Percentiles rank a stretch among this genome's conserved stretches.
These are phyloP conservation scores for Caenorhabditis sp. DNA, from an alignment of 2,888 invertebrate species.

Conservation along the genomic window DNA sequence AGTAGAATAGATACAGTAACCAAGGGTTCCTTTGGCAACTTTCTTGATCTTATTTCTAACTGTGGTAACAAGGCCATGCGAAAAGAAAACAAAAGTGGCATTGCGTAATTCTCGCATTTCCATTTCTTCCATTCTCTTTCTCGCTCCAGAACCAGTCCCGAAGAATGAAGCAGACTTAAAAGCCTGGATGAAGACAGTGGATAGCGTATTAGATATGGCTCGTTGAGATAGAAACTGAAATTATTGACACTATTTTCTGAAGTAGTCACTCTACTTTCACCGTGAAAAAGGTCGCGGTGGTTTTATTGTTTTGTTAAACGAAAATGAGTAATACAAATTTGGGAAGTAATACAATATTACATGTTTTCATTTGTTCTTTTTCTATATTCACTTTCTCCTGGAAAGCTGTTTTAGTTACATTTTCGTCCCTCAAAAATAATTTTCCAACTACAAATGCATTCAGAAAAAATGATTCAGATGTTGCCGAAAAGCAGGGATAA, in stretches of 20 bases:
- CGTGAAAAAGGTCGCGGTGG: background rate
- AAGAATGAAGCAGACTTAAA: slow-evolving; percentile 12
- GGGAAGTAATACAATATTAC: background rate
- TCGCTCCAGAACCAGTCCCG: slow-evolving; percentile 48
- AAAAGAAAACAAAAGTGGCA: slow-evolving; percentile 32
- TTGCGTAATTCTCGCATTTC: slow-evolving; percentile 41
- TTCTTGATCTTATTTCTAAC: slow-evolving; percentile 42
- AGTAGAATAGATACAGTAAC: background rate
- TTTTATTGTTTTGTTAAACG: background rate
- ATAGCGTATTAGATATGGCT: slow-evolving; percentile 49
- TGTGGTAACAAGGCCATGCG: slow-evolving; percentile 12
- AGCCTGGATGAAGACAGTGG: slow-evolving; percentile 7
- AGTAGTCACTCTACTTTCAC: no score
- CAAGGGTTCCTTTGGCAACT: background rate
- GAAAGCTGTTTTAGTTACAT: no score
- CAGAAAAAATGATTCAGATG: slow-evolving; percentile 41
- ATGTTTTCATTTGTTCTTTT: background rate
- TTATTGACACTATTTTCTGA: background rate
- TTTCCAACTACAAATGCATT: no score
- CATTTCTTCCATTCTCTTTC: slow-evolving; percentile 23
- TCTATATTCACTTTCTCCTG: no score
- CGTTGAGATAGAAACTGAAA: slow-evolving; percentile 46
- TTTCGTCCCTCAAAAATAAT: no score
- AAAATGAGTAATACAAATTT: background rate
- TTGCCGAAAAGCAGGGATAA: slow-evolving; percentile 43